phyloP scores from a whole-genome alignment of 2,888 invertebrate species.

The Torymus aiolomorphi region DNA sequence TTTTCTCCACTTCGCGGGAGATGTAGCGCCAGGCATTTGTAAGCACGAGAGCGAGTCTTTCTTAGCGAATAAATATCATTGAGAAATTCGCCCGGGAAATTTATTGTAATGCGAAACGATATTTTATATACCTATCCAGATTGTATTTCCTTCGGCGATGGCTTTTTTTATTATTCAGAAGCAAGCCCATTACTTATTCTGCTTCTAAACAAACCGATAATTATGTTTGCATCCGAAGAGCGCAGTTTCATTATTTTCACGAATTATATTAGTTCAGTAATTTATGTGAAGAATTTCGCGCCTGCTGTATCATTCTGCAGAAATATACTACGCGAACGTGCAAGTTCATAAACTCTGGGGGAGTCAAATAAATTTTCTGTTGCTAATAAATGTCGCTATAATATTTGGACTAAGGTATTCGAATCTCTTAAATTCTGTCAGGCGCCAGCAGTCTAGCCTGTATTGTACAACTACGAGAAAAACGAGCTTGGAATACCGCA shows the following conservation, averaged over 20 bases:
- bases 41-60: slow-evolving; percentile 12
- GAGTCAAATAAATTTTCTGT: slow-evolving; percentile 14
- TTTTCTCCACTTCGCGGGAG: slow-evolving; percentile 34
- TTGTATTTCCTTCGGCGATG: not conserved
- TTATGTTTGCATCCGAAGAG: no score
- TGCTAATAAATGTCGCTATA: slow-evolving; percentile 43
- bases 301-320: slow-evolving; percentile 2
- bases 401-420: slow-evolving; percentile 32
- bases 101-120: slow-evolving; percentile 29
- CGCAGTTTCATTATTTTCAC: no score
- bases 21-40: slow-evolving; percentile 28
- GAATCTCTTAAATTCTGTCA: slow-evolving; percentile 11
- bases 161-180: not conserved
- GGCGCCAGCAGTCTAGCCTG: not conserved
- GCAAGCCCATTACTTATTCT: not conserved
- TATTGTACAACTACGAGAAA: not conserved
- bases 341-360: slow-evolving; percentile 33
- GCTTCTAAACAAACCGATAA: no score
- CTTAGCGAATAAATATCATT: slow-evolving; percentile 30
- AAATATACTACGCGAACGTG: not conserved
- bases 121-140: not conserved
- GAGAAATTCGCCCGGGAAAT: slow-evolving; percentile 8
- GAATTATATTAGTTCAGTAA: not conserved
- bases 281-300: not conserved
- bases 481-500: no score